Base-by-base conservation (phyloP, 2,888 invertebrate genomes). In the Pediacus dermestoides region DNA sequence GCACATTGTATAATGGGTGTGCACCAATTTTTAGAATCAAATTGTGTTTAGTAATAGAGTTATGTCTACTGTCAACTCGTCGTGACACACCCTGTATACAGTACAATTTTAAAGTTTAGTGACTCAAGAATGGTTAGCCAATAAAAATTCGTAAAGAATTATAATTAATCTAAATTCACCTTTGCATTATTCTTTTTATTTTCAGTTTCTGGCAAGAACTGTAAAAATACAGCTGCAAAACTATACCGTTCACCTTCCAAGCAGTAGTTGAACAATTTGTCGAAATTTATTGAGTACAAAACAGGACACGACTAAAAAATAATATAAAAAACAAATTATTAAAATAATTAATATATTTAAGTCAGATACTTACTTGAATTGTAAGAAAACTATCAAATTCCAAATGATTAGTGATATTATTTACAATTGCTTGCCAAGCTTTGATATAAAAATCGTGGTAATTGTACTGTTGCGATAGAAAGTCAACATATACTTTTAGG, bases 241-340 rank as follows among this genome's bases (percentile, higher is more conserved):
- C 53, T 55, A 10, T 27, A 37, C 39, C 53, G 53, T 28, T 51
- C 46, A 4, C 49, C 18, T 36, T 50, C 30, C 1, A 59, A 38
- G 27, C 55, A 63, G 28, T 45, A 53, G 25, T 58, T 44, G n/a
- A 60, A 41, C 9, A 51, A 46, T n/a, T 44, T 46, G 21, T 57
- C 53, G 14, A 64, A 54, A 44, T 62, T 51, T n/a, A 66, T 34
- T 2, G 48, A 52, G 41, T 50, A 50, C 25, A 61, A 38, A 12
- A 63, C 60, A n/a, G 66, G 66, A 46, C 66, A 66, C 12, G 58
- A 44, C 61, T 64, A 30, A 35, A 57, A 59, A 41, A 39, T 36
- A 36, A 34, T 18, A 13, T 14, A 15, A 8, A 23, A 32, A 23
- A 10, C 3, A 25, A n/a, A 34, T 12, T 26, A 30, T 16, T 4